Evolutionary conservation across 2,888 invertebrate species (phyloP).

Genomic region (Gandaritis pyraliata): DNA sequence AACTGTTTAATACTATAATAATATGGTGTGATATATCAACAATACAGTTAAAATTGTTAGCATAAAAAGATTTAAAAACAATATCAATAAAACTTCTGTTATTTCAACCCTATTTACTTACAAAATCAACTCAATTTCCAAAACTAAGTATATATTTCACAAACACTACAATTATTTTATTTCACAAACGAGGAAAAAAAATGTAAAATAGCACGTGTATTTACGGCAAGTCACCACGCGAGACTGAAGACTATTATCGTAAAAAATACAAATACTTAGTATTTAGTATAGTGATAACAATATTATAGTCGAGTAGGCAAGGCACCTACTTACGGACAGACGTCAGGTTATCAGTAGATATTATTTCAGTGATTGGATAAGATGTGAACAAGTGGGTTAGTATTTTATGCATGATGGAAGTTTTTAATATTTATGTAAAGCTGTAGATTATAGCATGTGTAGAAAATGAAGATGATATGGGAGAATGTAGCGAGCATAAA

Average conservation of each 20-base stretch:
- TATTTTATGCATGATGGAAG: not conserved
- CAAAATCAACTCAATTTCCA: conserved; percentile 38
- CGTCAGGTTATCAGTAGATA: conserved; percentile 27
- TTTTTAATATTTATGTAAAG: no score
- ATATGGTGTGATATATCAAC: no score
- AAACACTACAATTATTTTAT: conserved; percentile 8
- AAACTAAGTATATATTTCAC: conserved; percentile 30
- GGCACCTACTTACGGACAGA: conserved; percentile 10
- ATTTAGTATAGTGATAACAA: conserved; percentile 34
- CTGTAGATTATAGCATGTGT: no score
- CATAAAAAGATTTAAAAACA: no score
- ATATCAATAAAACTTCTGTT: not conserved
- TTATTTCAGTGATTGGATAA: conserved; percentile 21
- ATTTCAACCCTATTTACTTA: conserved; percentile 28
- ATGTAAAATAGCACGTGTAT: conserved; percentile 50
- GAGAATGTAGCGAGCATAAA: no score
- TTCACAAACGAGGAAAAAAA: not conserved
- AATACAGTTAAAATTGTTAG: no score
- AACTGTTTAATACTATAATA: no score
- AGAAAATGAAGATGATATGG: no score
- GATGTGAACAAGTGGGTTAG: conserved; percentile 12
- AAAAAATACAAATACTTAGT: conserved; percentile 67
- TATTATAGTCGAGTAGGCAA: conserved; percentile 20
- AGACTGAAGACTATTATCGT: conserved; percentile 65
- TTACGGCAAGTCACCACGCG: conserved; percentile 56